Evolutionary conservation across 1,140 invertebrate genomes (phyloP), one percentile per base, ranked within the genome.

Genomic region (Drosophila leontia): DNA sequence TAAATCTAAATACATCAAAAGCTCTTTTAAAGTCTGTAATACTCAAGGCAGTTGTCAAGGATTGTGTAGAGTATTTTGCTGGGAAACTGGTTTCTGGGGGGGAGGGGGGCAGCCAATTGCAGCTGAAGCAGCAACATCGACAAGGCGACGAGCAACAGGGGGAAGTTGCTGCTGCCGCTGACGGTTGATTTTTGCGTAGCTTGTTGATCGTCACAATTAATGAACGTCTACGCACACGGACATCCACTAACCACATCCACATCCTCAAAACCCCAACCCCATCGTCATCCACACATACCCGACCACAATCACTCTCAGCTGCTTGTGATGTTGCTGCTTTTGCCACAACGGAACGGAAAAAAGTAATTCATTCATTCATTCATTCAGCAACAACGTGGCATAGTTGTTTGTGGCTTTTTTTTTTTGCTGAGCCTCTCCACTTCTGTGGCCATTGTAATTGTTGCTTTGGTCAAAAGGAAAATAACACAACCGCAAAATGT

Each of bases 201-300:
- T 88, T 85, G 84, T 88, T 88, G 85, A 88, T 88, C 81, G 85
- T 90, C 85, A 88, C 84, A 88, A 88, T 88, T 88, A 88, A 88
- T 88, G 85, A 88, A 85, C 85, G 85, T 80, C 83, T 90, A 90
- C 85, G 85, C 85, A 90, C 75, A 90, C 85, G 84, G 84, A 78
- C 84, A 88, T 84, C 69, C 85, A 85, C 81, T 67, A 84, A 85
- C 85, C 85, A 85, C 84, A 87, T 77, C 76, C 70, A 51, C 80
- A 70, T 51, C 59, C 62, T 17, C 59, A 65, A 56, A 62, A 55
- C 45, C 32, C 45, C 80, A 65, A 67, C 75, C 68, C 60, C 68
- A 61, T 35, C 58, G 32, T 7, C 45, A 65, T 37, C 63, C 32
- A 44, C 72, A 19, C 29, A 47, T 63, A 63, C 32, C 44, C 59